Conservation (phyloP, 64 coral and sea anemone genomes). For the Cladopsammia gracilis region DNA sequence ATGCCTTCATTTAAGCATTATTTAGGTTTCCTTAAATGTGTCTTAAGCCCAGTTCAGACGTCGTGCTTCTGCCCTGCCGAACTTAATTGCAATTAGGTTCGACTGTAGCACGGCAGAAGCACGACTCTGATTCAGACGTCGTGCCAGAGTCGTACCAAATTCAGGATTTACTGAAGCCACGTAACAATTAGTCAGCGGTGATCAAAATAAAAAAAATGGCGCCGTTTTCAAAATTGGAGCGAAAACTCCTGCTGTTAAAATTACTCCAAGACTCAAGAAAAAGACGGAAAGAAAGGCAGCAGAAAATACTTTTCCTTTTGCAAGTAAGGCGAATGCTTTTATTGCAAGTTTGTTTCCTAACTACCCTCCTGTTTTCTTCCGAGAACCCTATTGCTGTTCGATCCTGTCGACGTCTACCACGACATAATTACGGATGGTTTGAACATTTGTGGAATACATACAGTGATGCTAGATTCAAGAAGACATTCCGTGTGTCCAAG, state of each 20-base stretch:
- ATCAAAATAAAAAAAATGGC: neutral
- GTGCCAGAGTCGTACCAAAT: neutral
- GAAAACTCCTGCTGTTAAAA: conserved; percentile 42
- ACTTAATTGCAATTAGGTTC: neutral
- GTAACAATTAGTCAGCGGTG: neutral
- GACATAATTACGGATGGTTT: conserved; percentile 37
- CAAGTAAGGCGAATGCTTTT: conserved; percentile 49
- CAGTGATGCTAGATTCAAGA: conserved; percentile 48
- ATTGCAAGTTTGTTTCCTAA: conserved; percentile 57
- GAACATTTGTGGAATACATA: conserved; percentile 60
- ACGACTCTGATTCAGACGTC: no score
- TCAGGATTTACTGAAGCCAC: neutral
- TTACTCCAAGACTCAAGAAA: conserved; percentile 53
- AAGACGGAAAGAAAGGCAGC: conserved; percentile 28
- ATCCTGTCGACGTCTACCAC: conserved; percentile 43
- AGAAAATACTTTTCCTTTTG: conserved; percentile 55
- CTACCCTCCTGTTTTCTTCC: conserved; percentile 31
- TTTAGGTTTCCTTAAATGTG: no score
- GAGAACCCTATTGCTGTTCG: conserved; percentile 35
- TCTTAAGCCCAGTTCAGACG: conserved; percentile 18
- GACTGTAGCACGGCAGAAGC: no score
- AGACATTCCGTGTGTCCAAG: conserved; percentile 36
- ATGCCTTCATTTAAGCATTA: no score
- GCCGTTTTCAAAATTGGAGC: neutral
- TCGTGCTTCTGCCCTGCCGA: conserved; percentile 12